Evolutionary conservation across 2,797 vertebrate genomes (phyloP), one percentile per base, ranked within the genome.

Genomic region (Xyrichtys novacula): DNA sequence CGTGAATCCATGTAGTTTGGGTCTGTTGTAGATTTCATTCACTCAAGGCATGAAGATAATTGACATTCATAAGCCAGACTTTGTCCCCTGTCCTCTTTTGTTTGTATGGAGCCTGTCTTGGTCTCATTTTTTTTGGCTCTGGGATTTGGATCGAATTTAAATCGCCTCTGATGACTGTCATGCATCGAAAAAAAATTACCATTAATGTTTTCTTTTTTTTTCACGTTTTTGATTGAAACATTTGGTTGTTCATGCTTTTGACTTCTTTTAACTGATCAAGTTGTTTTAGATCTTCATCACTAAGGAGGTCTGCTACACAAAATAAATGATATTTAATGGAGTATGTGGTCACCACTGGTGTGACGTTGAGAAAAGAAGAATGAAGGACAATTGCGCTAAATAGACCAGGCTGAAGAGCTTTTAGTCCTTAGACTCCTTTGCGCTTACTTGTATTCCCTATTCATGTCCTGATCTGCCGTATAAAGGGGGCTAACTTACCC

Each of bases 401-500:
- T 84, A 69, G 80, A 85, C 55, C 15, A 47, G 57, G 74, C 87
- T 86, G 78, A 87, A 69, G 78, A 88, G 85, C 87, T 88, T 88
- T 90, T 89, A 88, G 85, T 88, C 76, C 19, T 73, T 58, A 70
- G 64, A 74, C 79, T 85, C 73, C 29, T 57, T 82, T 56, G 50
- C 79, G 82, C 63, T 81, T 84, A 88, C 87, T 92, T 85, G 78
- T 88, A 81, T 90, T 89, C 75, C 78, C 90, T 93, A 92, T 94
- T 94, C 91, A 93, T 85, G 85, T 85, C 83, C 88, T 92, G 85
- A 88, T 86, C 85, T 90, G 81, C 91, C 53, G 87, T 88, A 95
- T 89, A 95, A 97, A 95, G 80, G 79, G 79, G 86, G 83, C 87
- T 88, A 95, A 98, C 97, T 99, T 97, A 99, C 97, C 97, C 97